These are phyloP conservation scores for Podabrus alpinus DNA, from an alignment of 2,888 invertebrate species.

Conservation along the genomic window DNA sequence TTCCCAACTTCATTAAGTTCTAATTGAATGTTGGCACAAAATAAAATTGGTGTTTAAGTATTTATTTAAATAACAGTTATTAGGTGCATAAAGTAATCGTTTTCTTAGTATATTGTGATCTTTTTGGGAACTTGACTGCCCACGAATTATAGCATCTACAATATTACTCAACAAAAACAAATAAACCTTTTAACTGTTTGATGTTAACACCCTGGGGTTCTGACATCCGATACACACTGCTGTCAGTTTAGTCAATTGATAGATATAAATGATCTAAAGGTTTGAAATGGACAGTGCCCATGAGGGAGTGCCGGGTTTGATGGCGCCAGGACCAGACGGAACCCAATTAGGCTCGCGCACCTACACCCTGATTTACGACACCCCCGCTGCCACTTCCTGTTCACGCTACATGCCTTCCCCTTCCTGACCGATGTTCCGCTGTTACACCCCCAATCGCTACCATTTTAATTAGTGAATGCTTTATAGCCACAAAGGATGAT, in stretches of 20 bases:
- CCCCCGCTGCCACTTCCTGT: constrained; percentile 52
- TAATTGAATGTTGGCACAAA: constrained; percentile 6
- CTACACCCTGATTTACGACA: constrained; percentile 55
- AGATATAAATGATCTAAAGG: constrained; percentile 43
- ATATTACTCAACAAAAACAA: constrained; percentile 14
- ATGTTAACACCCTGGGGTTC: constrained; percentile 38
- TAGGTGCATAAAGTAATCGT: constrained; percentile 9
- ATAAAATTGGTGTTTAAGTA: constrained; percentile 1
- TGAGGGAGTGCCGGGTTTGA: constrained; percentile 45
- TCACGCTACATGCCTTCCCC: constrained; percentile 41
- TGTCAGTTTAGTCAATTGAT: constrained; percentile 36
- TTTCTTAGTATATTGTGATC: constrained; percentile 10
- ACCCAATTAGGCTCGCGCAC: constrained; percentile 54
- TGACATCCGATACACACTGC: constrained; percentile 36
- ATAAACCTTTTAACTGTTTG: constrained; percentile 34
- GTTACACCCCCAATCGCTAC: constrained; percentile 37
- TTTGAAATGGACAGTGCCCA: constrained; percentile 37
- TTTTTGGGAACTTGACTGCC: not conserved
- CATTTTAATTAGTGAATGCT: constrained; percentile 44
- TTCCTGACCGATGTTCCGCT: constrained; percentile 29
- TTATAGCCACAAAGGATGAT: constrained; percentile 38
- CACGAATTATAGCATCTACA: not conserved
- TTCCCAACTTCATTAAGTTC: not conserved
- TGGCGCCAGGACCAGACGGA: constrained; percentile 53
- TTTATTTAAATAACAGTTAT: not conserved